Evolutionary conservation across 2,797 vertebrate species (phyloP).

Genomic region (Hybognathus amarus): DNA sequence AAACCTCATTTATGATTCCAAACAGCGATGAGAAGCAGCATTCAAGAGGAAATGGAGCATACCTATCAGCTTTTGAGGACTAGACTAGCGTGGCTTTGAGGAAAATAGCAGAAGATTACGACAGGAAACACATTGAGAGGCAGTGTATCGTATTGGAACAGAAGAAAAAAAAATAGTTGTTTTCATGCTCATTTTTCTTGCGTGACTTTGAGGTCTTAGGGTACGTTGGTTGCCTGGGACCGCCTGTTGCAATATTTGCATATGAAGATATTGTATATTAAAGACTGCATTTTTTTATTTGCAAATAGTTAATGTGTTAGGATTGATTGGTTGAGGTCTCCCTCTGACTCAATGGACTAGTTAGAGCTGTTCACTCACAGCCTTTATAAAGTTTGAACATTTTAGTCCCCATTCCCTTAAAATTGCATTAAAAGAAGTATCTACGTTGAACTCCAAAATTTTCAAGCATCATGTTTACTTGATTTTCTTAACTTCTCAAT

Average conservation of each 20-base stretch:
- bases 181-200: conserved; percentile 53
- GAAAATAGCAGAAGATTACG: conserved; percentile 78
- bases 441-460: background rate
- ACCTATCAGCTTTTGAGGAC: conserved; percentile 68
- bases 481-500: background rate
- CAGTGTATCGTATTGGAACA: conserved; percentile 62
- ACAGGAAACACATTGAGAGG: conserved; percentile 73
- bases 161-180: conserved; percentile 55
- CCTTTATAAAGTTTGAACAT: background rate
- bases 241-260: conserved; percentile 50
- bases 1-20: conserved; percentile 79
- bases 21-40: conserved; percentile 69
- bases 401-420: background rate
- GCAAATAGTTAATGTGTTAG: background rate
- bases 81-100: conserved; percentile 55
- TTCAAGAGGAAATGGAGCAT: conserved; percentile 77
- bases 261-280: background rate
- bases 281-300: background rate
- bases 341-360: background rate
- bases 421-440: too few relatives aligned
- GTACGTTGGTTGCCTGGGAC: conserved; percentile 53
- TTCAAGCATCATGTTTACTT: background rate
- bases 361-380: background rate
- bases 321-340: background rate
- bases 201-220: conserved; percentile 39